Base-by-base conservation (phyloP, 1,140 invertebrate genomes). In the Papilio helenus region DNA sequence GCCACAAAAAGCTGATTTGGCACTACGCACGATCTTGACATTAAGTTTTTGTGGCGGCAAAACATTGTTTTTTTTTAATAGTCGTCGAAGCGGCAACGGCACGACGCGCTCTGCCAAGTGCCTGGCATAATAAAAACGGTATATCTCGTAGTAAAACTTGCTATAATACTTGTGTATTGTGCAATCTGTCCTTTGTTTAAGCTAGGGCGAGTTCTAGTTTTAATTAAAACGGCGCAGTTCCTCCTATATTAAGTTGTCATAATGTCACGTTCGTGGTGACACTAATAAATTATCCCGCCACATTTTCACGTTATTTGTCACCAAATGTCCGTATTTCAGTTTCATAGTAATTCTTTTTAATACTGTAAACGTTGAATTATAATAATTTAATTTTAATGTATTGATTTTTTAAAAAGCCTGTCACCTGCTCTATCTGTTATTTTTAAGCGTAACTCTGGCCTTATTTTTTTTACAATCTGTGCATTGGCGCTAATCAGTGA, bases 191-290 rank as follows among this genome's bases (percentile, higher is more conserved):
- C 74, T 55, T 76, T 76, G 74, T 76, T 58, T 76, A 34, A 58
- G 49, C 49, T 68, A 39, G 49, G 49, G 46, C 26, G 74, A 58
- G 26, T 76, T 29, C 74, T 76, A 55, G 46, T 76, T 76, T 76
- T 76, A 76, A 76, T 76, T 76, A 76, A 76, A 76, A 76, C 16
- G 46, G 49, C 49, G 44, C 20, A 74, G 72, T 74, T 74, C 44
- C 72, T 74, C 2, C 39, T 49, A 74, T 49, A 74, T 49, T 44
- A 72, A 46, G 42, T 72, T 39, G 29, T 71, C 68, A 71, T 20
- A 72, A 72, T 72, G 16, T 72, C 68, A 39, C 58, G 58, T 68
- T 68, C 61, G 61, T 68, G 3, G 23, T 68, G 61, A 7, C 61
- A 68, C 14, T 68, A 68, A 68, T 68, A 68, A 68, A 16, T 68